phyloP scores from a whole-genome alignment of 1,140 invertebrate species.

The Triops longicaudatus region DNA sequence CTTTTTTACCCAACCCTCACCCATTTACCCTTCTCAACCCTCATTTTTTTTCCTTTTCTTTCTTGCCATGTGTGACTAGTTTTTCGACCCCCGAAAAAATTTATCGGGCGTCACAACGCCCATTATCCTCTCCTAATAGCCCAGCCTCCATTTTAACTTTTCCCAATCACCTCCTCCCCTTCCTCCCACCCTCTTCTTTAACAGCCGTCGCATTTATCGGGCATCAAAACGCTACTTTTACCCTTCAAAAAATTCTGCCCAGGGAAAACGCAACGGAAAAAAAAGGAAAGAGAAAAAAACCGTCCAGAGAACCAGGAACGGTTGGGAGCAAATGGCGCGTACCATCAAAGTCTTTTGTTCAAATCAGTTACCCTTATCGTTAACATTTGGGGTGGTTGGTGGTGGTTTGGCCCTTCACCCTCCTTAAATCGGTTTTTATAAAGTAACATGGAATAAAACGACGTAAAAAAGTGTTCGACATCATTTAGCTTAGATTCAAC shows the following conservation, averaged over 20 bases:
- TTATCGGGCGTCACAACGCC: conserved; percentile 28
- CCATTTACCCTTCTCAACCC: not conserved
- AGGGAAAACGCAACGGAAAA: too few relatives aligned
- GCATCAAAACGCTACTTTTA: conserved; percentile 15
- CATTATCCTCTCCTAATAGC: conserved; percentile 24
- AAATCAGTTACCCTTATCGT: not conserved
- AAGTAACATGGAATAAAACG: too few relatives aligned
- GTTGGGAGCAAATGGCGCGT: not conserved
- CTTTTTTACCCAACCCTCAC: not conserved
- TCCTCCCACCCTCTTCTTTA: conserved; percentile 28
- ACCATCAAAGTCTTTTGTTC: conserved; percentile 2
- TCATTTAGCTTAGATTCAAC: too few relatives aligned
- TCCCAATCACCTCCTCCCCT: conserved; percentile 24
- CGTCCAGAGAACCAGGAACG: not conserved
- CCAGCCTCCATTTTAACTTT: conserved; percentile 12
- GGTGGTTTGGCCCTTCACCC: too few relatives aligned
- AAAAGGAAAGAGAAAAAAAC: not conserved
- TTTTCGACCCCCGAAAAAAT: conserved; percentile 21
- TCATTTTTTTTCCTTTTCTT: not conserved
- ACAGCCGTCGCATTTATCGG: not conserved
- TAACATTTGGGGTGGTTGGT: not conserved
- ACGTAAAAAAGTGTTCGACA: too few relatives aligned
- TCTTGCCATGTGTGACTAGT: conserved; percentile 24
- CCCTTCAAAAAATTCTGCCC: not conserved
- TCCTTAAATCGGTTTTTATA: too few relatives aligned